Base-by-base conservation (phyloP, 2,113 vertebrate species). In the Garra rufa region DNA sequence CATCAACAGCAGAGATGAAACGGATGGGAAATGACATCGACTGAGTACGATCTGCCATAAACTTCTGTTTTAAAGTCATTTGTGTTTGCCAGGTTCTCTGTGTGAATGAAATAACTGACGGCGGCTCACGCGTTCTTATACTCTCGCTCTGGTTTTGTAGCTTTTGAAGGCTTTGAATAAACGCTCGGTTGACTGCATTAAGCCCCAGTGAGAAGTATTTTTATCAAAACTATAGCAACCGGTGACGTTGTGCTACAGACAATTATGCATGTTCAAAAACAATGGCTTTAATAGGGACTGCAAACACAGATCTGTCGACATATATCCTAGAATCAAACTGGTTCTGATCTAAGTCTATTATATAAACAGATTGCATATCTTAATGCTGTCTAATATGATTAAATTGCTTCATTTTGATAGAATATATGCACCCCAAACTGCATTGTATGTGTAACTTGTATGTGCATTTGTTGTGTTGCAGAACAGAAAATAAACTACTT, bases 151-250 rank as follows among this genome's bases (percentile, higher is more conserved):
- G 65, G 88, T 80, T 85, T 88, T 28, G 38, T 80, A 74, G 65
- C 48, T 43, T 43, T 59, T 43, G 34, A 61, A 46, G 41, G 77
- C 59, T 80, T 57, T 80, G 59, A 80, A 80, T 65, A 63, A 80
- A 65, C 59, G 15, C 77, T 48, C 26, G 59, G n/a, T 65, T 65
- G 59, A 80, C 77, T 65, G 77, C 59, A 65, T 80, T 80, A 26
- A 61, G 76, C 76, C 55, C 75, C 76, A 59, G 38, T 78, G 76
- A 78, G 55, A 78, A 65, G 55, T 65, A 80, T 80, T 80, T 65
- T 63, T 30, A 80, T 65, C 59, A 65, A 65, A 63, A 65, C 77
- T 80, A 80, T 80, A 80, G 77, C 77, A 80, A 80, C 59, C 59
- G 43, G 9, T 80, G 77, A 80, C 43, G 59, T 48, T 48, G 57